Conservation (phyloP, 92 coral and sea anemone species). For the Heteractis magnifica region DNA sequence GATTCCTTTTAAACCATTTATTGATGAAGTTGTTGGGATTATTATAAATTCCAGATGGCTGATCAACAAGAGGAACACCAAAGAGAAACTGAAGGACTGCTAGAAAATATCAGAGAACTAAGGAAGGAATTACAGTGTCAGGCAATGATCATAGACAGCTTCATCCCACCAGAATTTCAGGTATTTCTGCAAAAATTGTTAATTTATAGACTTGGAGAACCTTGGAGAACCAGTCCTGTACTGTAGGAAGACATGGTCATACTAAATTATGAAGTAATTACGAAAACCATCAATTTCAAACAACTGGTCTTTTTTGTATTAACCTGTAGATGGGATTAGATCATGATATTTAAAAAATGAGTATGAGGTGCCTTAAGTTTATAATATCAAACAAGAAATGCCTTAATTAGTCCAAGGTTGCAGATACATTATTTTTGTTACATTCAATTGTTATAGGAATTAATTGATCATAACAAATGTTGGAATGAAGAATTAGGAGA, state of each 20-base stretch:
- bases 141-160: constrained; percentile 80
- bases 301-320: no score
- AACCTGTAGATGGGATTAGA: no score
- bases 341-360: no score
- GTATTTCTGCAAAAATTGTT: constrained; percentile 15
- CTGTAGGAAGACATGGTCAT: no score
- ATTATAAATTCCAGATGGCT: constrained; percentile 69
- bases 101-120: constrained; percentile 92
- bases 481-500: constrained; percentile 99
- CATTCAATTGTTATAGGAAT: constrained; percentile 50
- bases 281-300: no score
- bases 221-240: no score
- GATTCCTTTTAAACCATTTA: background rate
- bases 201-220: no score
- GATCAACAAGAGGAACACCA: constrained; percentile 97
- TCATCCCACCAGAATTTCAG: constrained; percentile 92
- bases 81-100: constrained; percentile 93
- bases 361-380: no score
- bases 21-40: background rate
- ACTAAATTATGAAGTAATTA: no score
- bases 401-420: background rate
- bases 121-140: constrained; percentile 81
- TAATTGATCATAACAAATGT: constrained; percentile 81
- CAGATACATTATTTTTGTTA: background rate
- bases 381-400: no score